Evolutionary conservation across 2,113 vertebrate species (phyloP).

Genomic region (Melanotaenia duboulayi): DNA sequence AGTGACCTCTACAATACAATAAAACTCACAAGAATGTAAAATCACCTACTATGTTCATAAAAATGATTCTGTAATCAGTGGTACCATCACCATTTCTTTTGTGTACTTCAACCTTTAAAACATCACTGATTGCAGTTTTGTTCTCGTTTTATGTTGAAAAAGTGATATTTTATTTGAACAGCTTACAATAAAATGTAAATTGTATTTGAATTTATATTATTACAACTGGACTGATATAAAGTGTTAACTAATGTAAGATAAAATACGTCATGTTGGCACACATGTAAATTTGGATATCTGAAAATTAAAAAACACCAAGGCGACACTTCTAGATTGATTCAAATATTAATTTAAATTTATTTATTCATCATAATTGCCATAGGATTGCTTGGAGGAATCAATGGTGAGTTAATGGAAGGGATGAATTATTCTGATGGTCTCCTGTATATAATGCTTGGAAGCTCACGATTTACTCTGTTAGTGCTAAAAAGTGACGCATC

Average conservation of each 20-base stretch:
- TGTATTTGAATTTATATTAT: conserved; percentile 8
- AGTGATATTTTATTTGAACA: conserved; percentile 17
- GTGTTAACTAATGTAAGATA: conserved; percentile 38
- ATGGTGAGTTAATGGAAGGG: conserved; percentile 14
- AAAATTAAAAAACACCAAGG: conserved; percentile 16
- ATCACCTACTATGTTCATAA: conserved; percentile 18
- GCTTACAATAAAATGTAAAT: conserved; percentile 21
- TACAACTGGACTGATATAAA: conserved; percentile 17
- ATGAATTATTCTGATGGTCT: conserved; percentile 13
- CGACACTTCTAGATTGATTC: conserved; percentile 25
- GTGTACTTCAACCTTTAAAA: not conserved
- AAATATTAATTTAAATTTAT: conserved; percentile 9
- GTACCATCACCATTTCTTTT: not conserved
- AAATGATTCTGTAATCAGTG: conserved; percentile 31
- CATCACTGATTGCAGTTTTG: conserved; percentile 10
- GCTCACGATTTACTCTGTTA: conserved; percentile 35
- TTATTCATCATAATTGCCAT: conserved; percentile 7
- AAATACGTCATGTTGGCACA: conserved; percentile 20
- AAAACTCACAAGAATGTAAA: conserved; percentile 55
- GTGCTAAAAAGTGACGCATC: conserved; percentile 9
- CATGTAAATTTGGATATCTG: not conserved
- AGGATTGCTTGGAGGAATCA: conserved; percentile 15
- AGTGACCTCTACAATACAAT: conserved; percentile 44
- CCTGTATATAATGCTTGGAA: conserved; percentile 44
- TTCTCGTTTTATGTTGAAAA: conserved; percentile 13